Evolutionary conservation across 2,113 vertebrate genomes (phyloP), one percentile per base, ranked within the genome.

Genomic region (Apteryx mantelli): DNA sequence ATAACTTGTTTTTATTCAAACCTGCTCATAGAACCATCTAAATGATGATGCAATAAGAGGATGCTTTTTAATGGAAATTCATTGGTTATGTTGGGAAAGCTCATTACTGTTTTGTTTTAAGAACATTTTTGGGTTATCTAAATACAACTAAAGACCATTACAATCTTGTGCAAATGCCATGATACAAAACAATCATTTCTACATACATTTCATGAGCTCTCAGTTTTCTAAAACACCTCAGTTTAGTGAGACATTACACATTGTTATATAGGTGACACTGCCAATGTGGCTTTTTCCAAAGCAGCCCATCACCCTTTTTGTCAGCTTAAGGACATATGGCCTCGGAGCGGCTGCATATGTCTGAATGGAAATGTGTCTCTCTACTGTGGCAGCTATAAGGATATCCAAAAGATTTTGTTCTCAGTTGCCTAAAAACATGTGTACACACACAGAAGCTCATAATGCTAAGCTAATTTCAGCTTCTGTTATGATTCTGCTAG

Each of bases 371-470:
- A 76, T 16, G 26, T 73, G 83, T n/a, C 34, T 85, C 74, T 65
- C 34, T 63, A 36, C 34, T 48, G 56, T 48, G 66, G 66, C 86
- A 95, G 65, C 89, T 82, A 42, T 36, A 89, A 89, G 46, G 77
- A 73, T 85, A 93, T 56, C 56, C 0, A 9, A 70, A 74, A 61
- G 56, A 91, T 91, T 95, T 85, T 69, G 13, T 87, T 95, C 88
- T 86, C 92, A 82, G 65, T 44, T 95, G 38, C 46, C 89, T 84
- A 52, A 69, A 96, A 93, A 78, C n/a, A n/a, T 7, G 20, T 84
- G 34, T 88, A 88, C 78, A 91, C 58, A 93, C 82, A 91, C 66
- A 88, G 78, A 96, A 95, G 70, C 30, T 87, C 30, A 71, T 17
- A 1, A 3, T 40, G 32, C 46, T 48, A 24, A 91, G 64, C 32